Evolutionary conservation across 2,888 invertebrate genomes (phyloP).

Genomic region (Drosophila borealis): DNA sequence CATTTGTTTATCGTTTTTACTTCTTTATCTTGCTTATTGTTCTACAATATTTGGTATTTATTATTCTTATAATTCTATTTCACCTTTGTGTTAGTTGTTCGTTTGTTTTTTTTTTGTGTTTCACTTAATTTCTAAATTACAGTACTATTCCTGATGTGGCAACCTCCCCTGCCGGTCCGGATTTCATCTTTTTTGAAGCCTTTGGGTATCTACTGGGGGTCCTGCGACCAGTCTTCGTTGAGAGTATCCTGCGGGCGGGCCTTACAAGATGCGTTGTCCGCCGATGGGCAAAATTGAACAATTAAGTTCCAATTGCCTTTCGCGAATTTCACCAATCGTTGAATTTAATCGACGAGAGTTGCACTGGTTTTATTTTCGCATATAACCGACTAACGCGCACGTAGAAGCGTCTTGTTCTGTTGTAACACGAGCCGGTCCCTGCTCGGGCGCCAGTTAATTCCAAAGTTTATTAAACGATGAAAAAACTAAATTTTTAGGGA

Average conservation of each 20-base stretch:
- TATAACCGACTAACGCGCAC: conserved; percentile 2
- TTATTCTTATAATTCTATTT: no score
- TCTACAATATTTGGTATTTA: no score
- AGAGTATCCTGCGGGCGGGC: no score
- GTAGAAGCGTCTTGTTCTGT: conserved; percentile 4
- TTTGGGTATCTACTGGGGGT: no score
- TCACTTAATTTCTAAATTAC: conserved; percentile 2
- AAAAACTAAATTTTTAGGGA: neutral
- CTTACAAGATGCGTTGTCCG: neutral
- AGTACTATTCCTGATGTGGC: conserved; percentile 1
- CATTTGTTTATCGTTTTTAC: no score
- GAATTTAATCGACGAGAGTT: neutral
- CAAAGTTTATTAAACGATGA: neutral
- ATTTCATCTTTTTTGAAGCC: no score
- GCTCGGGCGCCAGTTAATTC: conserved; percentile 5
- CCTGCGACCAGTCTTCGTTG: no score
- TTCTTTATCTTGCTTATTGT: no score
- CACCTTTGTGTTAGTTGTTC: no score
- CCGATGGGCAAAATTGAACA: conserved; percentile 2
- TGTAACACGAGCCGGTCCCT: neutral
- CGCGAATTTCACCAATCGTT: neutral
- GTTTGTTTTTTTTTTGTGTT: no score
- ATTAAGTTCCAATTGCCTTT: neutral
- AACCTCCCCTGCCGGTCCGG: conserved; percentile 1
- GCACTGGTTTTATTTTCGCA: neutral